Evolutionary conservation across 2,888 invertebrate species (phyloP).

Genomic region (Scrobipalpa atriplicella): DNA sequence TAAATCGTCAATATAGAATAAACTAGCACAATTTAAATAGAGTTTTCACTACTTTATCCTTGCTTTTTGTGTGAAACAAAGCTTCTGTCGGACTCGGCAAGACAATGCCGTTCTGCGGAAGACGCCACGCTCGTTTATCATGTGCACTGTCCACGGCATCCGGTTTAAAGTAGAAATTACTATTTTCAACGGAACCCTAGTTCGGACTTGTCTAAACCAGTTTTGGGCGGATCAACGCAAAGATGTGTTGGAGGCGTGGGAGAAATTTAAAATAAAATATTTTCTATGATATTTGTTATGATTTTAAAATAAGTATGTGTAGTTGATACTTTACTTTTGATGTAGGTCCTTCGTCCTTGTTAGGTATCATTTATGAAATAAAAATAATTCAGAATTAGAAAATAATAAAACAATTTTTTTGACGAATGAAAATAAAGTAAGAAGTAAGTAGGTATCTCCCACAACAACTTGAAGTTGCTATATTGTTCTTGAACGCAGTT

Average conservation of each 20-base stretch:
- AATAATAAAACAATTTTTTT: too few species aligned
- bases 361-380: too few species aligned
- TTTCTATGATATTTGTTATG: too few species aligned
- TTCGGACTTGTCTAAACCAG: slow-evolving; percentile 18
- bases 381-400: too few species aligned
- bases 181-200: slow-evolving; percentile 25
- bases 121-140: slow-evolving; percentile 46
- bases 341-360: too few species aligned
- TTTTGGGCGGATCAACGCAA: slow-evolving; percentile 7
- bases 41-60: slow-evolving; percentile 21
- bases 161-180: slow-evolving; percentile 27
- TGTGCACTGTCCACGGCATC: slow-evolving; percentile 35
- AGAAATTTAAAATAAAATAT: not conserved
- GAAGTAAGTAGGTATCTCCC: not conserved
- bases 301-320: too few species aligned
- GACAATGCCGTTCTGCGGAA: slow-evolving; percentile 47
- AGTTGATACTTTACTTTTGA: too few species aligned
- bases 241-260: not conserved
- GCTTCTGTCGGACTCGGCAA: slow-evolving; percentile 45
- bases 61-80: slow-evolving; percentile 39
- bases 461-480: not conserved
- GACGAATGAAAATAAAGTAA: too few species aligned
- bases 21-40: not conserved
- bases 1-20: slow-evolving; percentile 1
- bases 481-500: not conserved